These are phyloP conservation scores for Pachymerium ferrugineum DNA, from an alignment of 2,888 invertebrate species.

Conservation along the genomic window DNA sequence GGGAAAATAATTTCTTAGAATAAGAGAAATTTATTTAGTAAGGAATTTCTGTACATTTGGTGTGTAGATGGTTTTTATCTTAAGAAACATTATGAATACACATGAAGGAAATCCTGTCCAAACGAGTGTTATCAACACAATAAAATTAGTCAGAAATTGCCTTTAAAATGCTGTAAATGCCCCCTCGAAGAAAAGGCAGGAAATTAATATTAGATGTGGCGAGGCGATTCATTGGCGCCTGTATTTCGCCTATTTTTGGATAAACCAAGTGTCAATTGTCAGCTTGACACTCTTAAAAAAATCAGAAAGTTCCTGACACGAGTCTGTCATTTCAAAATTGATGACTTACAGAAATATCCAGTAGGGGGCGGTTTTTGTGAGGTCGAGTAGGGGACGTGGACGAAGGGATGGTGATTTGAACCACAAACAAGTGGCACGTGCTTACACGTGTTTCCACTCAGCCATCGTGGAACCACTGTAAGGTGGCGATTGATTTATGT, in stretches of 20 bases:
- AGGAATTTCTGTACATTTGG: no score
- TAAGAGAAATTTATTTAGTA: no score
- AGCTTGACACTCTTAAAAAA: neutral
- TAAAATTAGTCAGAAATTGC: conserved; percentile 27
- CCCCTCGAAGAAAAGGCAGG: conserved; percentile 23
- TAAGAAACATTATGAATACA: conserved; percentile 24
- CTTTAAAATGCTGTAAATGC: conserved; percentile 15
- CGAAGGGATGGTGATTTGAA: neutral
- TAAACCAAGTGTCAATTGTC: neutral
- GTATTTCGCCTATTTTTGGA: neutral
- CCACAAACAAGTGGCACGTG: conserved; percentile 17
- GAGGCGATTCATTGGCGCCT: neutral
- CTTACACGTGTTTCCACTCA: conserved; percentile 27
- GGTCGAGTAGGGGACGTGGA: conserved; percentile 5
- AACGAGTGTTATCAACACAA: conserved; percentile 22
- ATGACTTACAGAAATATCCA: conserved; percentile 10
- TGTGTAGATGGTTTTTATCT: neutral
- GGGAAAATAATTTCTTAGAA: no score
- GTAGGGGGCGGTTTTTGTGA: conserved; percentile 7
- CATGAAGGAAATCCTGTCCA: conserved; percentile 29
- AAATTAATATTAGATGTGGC: neutral
- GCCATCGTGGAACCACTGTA: conserved; percentile 19
- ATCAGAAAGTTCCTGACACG: neutral
- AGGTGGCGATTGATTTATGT: conserved; percentile 13
- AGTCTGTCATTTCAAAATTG: conserved; percentile 6